Evolutionary conservation across 2,888 invertebrate species (phyloP), one percentile per base, ranked within the genome.

Genomic region (Chrysotoxum bicinctum): DNA sequence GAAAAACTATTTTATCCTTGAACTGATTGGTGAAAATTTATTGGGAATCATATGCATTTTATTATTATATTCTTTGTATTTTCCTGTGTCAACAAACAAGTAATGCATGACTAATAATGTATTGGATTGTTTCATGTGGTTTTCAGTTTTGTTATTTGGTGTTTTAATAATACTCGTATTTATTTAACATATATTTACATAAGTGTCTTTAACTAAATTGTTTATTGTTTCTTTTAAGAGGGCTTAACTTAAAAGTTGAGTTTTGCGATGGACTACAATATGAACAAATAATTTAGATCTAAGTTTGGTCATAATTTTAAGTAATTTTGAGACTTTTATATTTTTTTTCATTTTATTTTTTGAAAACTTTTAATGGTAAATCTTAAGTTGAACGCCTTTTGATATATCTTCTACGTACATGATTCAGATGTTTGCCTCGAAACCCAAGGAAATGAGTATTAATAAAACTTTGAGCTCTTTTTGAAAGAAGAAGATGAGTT

Each of bases 21-120:
- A 68, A 43, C n/a, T 30, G 7, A 74, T 83, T 83, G 75, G 75
- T 70, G 30, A 70, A 69, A 0, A 40, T 50, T 54, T 35, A 56
- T 66, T 79, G 60, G 3, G 45, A 58, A 52, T 32, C 19, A 50
- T 50, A 14, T 40, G 45, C 30, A 54, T 37, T 74, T 69, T 37
- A 14, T 1, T n/a, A 16, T 10, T 54, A 3, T 30, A 26, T 14
- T 16, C 10, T 37, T 58, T 14, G 0, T 16, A 30, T 35, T 58
- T 19, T 56, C 16, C 8, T 19, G 50, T 14, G 23, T 50, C 50
- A 14, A 50, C 23, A 48, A 14, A 19, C 21, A 6, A 21, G n/a
- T 26, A 48, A 9, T 37, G 37, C n/a, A 37, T 66, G 37, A 23
- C 8, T 23, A 45, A 23, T 12, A 48, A 10, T 10, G 10, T 12